Conservation (phyloP, 2,888 invertebrate species). For the Agrenia bidenticulata region DNA sequence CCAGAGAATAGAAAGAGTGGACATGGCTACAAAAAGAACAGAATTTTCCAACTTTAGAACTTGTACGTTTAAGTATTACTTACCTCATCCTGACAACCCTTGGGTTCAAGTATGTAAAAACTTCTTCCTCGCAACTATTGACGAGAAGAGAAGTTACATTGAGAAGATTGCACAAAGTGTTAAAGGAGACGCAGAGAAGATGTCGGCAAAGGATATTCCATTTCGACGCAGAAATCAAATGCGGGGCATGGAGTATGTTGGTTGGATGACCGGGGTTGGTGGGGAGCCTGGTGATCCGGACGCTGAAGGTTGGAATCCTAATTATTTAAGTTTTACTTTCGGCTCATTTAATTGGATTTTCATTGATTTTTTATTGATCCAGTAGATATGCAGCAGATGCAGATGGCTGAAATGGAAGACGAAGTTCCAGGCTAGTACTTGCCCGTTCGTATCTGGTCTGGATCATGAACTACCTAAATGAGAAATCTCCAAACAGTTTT, state of each 20-base stretch:
- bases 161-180: constrained; percentile 45
- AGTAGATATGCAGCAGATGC: not conserved
- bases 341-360: not conserved
- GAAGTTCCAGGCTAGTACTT: not conserved
- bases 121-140: constrained; percentile 47
- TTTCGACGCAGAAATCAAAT: constrained; percentile 41
- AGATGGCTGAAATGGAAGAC: not conserved
- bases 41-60: constrained; percentile 47
- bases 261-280: constrained; percentile 39
- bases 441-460: no score
- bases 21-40: constrained; percentile 47
- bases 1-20: constrained; percentile 40
- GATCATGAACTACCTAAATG: not conserved
- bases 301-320: not conserved
- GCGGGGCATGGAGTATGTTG: constrained; percentile 26
- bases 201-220: constrained; percentile 40
- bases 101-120: constrained; percentile 47
- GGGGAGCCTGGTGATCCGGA: constrained; percentile 23
- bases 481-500: constrained; percentile 7
- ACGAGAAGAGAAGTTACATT: constrained; percentile 43
- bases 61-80: constrained; percentile 47
- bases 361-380: not conserved
- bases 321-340: not conserved
- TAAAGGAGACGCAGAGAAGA: constrained; percentile 40
- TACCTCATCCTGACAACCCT: constrained; percentile 45